Evolutionary conservation across 2,797 vertebrate genomes (phyloP).

Genomic region (Oreonectes daqikongensis): DNA sequence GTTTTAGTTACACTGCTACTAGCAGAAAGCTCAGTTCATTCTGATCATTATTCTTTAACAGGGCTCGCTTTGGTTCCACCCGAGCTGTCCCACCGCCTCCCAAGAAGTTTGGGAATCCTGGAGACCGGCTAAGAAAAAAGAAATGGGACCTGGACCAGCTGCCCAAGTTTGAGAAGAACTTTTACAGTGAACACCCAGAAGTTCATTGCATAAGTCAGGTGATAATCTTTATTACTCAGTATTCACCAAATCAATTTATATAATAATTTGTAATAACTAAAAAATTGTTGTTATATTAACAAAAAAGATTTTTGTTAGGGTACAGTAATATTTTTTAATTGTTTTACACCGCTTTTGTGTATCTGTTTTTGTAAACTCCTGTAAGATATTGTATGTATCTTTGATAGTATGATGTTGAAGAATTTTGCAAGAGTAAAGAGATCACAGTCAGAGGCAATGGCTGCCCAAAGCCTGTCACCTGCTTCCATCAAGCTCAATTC

Average conservation of each 20-base stretch:
- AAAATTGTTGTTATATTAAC: too few species aligned
- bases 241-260: too few species aligned
- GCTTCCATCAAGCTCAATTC: constrained; percentile 92
- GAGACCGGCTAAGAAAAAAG: constrained; percentile 94
- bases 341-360: neutral
- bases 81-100: constrained; percentile 82
- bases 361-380: too few species aligned
- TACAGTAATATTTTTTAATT: too few species aligned
- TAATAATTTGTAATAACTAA: too few species aligned
- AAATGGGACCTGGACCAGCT: constrained; percentile 94
- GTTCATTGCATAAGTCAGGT: constrained; percentile 86
- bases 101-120: constrained; percentile 96
- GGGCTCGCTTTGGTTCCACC: constrained; percentile 79
- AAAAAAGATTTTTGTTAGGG: neutral
- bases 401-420: constrained; percentile 89
- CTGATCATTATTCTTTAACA: constrained; percentile 37
- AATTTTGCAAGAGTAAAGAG: constrained; percentile 90
- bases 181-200: constrained; percentile 91
- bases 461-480: constrained; percentile 84
- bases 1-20: neutral
- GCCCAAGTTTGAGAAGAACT: constrained; percentile 98
- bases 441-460: constrained; percentile 90
- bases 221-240: constrained; percentile 23
- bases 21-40: neutral
- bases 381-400: neutral